Evolutionary conservation across 2,797 vertebrate genomes (phyloP), one percentile per base, ranked within the genome.

Genomic region (Thaleichthys pacificus): DNA sequence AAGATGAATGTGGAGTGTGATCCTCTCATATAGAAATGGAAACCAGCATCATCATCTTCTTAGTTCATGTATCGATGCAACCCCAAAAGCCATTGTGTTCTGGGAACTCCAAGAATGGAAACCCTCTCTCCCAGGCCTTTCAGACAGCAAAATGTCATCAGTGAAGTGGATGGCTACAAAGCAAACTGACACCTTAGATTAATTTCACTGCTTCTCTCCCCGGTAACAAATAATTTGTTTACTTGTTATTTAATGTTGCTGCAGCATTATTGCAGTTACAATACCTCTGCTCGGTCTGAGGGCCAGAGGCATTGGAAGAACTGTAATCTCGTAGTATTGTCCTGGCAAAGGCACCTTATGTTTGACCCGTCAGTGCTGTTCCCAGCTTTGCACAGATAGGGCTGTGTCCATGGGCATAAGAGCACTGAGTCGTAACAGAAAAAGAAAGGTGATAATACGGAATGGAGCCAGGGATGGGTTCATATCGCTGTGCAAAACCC

Each of bases 261-360:
- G 30, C 54, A 22, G 47, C 42, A 15, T 11, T 49, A 76, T 79
- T 76, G 87, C 88, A 84, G 77, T 86, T 87, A 89, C 88, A 91
- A 91, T 86, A 65, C 80, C 76, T 85, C 79, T 76, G 84, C 78
- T 79, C 85, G 82, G 90, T 89, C 90, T 79, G 69, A 56, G 75
- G 76, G 88, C 91, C 89, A 89, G 86, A 76, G 80, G 79, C 83
- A 82, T 68, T 70, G 81, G 75, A 82, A 79, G 74, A 80, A 74
- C 76, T 51, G 80, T 86, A 85, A 88, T 89, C 88, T 81, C 80
- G 89, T 88, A 84, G 82, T 78, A 83, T 82, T 87, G 12, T 84
- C 88, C 84, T 70, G 69, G 85, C 81, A 70, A 62, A 80, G 83
- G 89, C 87, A 89, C 88, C 85, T 87, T 87, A 84, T 85, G 84